Percentiles rank a stretch among this genome's conserved stretches.
phyloP scores from a whole-genome alignment of 2,888 invertebrate species.

The Ormyrus labotus region DNA sequence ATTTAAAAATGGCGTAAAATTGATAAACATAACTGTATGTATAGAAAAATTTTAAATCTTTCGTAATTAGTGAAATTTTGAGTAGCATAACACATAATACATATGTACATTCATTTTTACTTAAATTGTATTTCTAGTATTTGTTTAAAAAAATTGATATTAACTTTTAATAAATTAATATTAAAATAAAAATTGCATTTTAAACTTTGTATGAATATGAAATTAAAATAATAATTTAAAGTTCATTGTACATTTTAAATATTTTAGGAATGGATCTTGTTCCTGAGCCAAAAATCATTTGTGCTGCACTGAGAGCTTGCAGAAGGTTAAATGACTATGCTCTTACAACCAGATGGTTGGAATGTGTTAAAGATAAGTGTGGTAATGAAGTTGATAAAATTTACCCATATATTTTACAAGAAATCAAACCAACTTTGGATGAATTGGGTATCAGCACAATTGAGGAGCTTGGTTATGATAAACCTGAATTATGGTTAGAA shows the following conservation, averaged over 20 bases:
- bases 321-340: slow-evolving; percentile 96
- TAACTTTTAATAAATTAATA: not conserved
- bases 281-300: slow-evolving; percentile 93
- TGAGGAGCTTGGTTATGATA: slow-evolving; percentile 97
- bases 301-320: slow-evolving; percentile 92
- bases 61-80: too few species aligned
- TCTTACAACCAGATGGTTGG: slow-evolving; percentile 93
- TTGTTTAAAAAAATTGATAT: not conserved
- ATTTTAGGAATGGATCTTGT: slow-evolving; percentile 90
- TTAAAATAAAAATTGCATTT: slow-evolving; percentile 1
- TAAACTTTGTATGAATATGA: not conserved
- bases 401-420: slow-evolving; percentile 91
- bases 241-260: not conserved
- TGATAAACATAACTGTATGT: slow-evolving; percentile 22
- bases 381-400: slow-evolving; percentile 85
- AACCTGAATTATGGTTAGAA: slow-evolving; percentile 93
- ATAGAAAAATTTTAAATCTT: not conserved
- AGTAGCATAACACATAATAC: too few species aligned
- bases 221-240: slow-evolving; percentile 16
- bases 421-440: slow-evolving; percentile 93
- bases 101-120: not conserved
- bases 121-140: not conserved
- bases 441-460: slow-evolving; percentile 96
- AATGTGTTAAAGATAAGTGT: slow-evolving; percentile 93
- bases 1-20: slow-evolving; percentile 53